Conservation (phyloP, 1,140 invertebrate species). For the Brachionus rubens region DNA sequence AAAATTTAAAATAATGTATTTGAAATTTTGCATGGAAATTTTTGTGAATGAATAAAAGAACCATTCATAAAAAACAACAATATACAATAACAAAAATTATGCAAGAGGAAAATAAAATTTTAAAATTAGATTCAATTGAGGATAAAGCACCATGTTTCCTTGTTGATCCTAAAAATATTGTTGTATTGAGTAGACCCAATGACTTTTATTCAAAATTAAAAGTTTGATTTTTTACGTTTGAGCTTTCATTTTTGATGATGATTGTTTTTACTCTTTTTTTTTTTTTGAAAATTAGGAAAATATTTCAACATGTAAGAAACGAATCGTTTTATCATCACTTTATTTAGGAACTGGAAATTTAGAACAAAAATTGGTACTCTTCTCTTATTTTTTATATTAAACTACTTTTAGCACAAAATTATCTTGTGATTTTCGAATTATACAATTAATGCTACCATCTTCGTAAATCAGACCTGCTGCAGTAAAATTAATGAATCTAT, state of each 20-base stretch:
- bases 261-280: constrained; percentile 48
- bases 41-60: no score
- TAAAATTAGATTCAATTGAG: neutral
- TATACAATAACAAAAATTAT: no score
- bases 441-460: no score
- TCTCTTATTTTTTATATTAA: no score
- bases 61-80: no score
- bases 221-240: constrained; percentile 21
- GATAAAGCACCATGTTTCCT: constrained; percentile 4
- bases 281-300: constrained; percentile 62
- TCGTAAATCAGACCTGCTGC: no score
- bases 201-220: constrained; percentile 58
- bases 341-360: constrained; percentile 85
- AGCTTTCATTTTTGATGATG: constrained; percentile 44
- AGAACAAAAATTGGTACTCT: constrained; percentile 76
- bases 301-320: constrained; percentile 68
- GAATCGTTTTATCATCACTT: constrained; percentile 83
- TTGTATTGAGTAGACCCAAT: constrained; percentile 54
- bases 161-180: neutral
- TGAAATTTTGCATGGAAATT: no score
- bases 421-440: no score
- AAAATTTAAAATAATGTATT: no score
- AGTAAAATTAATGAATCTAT: no score
- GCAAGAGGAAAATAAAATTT: no score
- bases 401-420: no score